These are phyloP conservation scores for Microcebus tavaratra DNA, from an alignment of 2,113 vertebrate species.

Conservation along the genomic window DNA sequence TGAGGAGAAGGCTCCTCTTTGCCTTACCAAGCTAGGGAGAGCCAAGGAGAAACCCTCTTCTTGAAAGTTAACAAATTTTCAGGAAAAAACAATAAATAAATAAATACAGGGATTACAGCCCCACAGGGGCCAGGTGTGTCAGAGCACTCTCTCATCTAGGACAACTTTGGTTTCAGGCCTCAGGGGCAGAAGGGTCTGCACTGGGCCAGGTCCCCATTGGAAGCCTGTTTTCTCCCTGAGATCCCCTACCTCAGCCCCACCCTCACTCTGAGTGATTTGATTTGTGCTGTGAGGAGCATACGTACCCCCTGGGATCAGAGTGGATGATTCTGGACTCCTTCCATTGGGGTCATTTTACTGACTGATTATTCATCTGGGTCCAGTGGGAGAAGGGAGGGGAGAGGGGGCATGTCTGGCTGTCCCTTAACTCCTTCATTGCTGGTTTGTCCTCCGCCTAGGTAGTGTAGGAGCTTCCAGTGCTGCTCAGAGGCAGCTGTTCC, in stretches of 20 bases:
- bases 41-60: too few species aligned
- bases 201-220: not conserved
- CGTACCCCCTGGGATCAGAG: conserved; percentile 6
- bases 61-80: not conserved
- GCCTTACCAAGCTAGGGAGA: not conserved
- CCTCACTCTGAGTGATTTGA: conserved; percentile 27
- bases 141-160: not conserved
- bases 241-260: not conserved
- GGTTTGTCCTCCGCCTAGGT: not conserved
- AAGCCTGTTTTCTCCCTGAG: not conserved
- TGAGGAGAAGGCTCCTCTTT: not conserved
- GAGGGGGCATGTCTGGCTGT: not conserved
- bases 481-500: not conserved
- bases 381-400: not conserved
- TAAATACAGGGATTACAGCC: not conserved
- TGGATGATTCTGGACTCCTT: conserved; percentile 54
- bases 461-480: not conserved
- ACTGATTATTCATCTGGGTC: conserved; percentile 64
- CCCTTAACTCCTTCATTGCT: conserved; percentile 51
- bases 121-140: not conserved
- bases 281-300: conserved; percentile 49
- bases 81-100: not conserved
- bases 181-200: not conserved
- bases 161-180: not conserved
- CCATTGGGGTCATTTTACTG: conserved; percentile 67